phyloP scores from a whole-genome alignment of 2,888 invertebrate species.

The Drosophila atripex region DNA sequence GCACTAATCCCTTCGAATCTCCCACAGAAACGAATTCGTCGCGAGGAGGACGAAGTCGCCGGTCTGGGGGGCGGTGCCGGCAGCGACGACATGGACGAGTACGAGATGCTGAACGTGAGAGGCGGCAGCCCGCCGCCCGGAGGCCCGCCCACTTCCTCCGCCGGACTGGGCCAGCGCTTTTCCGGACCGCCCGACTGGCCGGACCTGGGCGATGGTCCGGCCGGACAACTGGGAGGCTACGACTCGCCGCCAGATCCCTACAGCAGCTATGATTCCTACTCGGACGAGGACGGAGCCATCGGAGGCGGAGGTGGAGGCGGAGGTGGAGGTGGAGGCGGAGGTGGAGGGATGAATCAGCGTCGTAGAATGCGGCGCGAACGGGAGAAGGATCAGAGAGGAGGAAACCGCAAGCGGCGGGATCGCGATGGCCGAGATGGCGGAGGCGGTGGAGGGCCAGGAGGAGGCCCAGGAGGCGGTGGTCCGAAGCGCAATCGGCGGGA shows the following conservation, averaged over 20 bases:
- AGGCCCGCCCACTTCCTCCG: slow-evolving; percentile 17
- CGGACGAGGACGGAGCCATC: slow-evolving; percentile 65
- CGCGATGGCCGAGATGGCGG: slow-evolving; percentile 84
- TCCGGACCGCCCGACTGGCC: slow-evolving; percentile 47
- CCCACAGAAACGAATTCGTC: slow-evolving; percentile 62
- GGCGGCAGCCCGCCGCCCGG: slow-evolving; percentile 88
- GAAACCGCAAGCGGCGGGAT: slow-evolving; percentile 83
- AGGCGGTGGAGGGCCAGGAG: slow-evolving; percentile 16
- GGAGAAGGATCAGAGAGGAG: slow-evolving; percentile 78
- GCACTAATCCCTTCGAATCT: neutral
- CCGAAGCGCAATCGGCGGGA: slow-evolving; percentile 85
- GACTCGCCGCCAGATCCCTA: slow-evolving; percentile 85
- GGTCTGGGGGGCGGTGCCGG: slow-evolving; percentile 84
- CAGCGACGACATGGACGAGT: slow-evolving; percentile 84
- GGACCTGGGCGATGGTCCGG: slow-evolving; percentile 66
- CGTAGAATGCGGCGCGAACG: slow-evolving; percentile 76
- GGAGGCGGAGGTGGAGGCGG: neutral
- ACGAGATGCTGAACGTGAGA: slow-evolving; percentile 91
- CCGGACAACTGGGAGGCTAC: slow-evolving; percentile 70
- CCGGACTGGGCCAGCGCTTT: slow-evolving; percentile 15
- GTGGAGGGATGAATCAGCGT: slow-evolving; percentile 69
- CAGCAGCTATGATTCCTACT: slow-evolving; percentile 85
- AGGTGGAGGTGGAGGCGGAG: slow-evolving; percentile 1
- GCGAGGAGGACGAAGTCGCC: slow-evolving; percentile 37
- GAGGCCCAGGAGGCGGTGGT: slow-evolving; percentile 51